Evolutionary conservation across 2,797 vertebrate genomes (phyloP).

Genomic region (Micromesistius poutassou): DNA sequence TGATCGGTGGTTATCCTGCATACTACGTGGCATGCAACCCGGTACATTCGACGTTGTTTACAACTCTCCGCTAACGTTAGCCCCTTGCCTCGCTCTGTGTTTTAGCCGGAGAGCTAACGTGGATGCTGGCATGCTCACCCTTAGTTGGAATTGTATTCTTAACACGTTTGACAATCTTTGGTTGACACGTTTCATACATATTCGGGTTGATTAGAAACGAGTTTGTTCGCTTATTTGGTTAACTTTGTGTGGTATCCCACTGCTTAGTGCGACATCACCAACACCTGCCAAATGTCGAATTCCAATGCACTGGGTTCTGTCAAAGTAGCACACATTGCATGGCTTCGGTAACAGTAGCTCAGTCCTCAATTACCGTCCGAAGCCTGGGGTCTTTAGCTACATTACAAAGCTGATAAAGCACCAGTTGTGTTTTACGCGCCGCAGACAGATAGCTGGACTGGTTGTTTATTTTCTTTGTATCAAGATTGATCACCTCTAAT

Average conservation of each 20-base stretch:
- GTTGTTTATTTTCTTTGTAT: background rate
- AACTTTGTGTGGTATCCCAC: background rate
- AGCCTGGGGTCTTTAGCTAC: conserved; percentile 39
- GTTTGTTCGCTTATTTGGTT: background rate
- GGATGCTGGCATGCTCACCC: background rate
- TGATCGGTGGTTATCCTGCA: conserved; percentile 23
- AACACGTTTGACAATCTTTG: background rate
- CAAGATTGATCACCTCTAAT: background rate
- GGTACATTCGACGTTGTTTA: conserved; percentile 62
- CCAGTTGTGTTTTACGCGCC: conserved; percentile 11
- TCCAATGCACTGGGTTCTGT: background rate
- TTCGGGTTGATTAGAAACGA: background rate
- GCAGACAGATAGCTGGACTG: conserved; percentile 7
- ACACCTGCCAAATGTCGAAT: background rate
- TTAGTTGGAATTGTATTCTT: background rate
- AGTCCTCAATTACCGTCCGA: background rate
- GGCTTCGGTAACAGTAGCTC: background rate
- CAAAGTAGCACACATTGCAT: background rate
- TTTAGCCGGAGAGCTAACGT: conserved; percentile 48
- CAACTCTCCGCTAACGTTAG: conserved; percentile 55
- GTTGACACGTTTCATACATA: background rate
- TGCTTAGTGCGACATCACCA: background rate
- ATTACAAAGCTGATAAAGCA: conserved; percentile 31
- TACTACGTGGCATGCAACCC: conserved; percentile 46
- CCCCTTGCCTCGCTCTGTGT: conserved; percentile 41